A percentile compares a stretch with the other conserved stretches of the same genome.
phyloP scores from a whole-genome alignment of 2,888 invertebrate genomes.

The Aleiodes testaceus region DNA sequence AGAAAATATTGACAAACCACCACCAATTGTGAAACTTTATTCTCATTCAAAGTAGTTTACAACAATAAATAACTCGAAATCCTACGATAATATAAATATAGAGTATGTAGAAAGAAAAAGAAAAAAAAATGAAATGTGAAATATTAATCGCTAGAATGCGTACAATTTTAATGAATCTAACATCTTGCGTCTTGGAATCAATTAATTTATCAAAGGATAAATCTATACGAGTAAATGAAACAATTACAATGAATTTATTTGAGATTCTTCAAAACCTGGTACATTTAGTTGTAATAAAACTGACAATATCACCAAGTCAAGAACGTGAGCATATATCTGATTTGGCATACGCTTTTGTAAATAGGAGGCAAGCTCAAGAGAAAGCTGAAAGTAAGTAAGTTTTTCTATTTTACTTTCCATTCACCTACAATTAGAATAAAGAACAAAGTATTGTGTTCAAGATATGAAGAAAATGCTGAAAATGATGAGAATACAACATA shows the following conservation, averaged over 20 bases:
- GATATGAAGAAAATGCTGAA: constrained; percentile 42
- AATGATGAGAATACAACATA: constrained; percentile 35
- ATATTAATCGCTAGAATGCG: constrained; percentile 21
- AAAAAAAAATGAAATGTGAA: constrained; percentile 31
- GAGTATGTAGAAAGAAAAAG: background rate
- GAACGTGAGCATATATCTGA: constrained; percentile 44
- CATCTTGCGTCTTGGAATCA: constrained; percentile 12
- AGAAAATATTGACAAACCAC: too few species aligned
- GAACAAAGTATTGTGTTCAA: constrained; percentile 21
- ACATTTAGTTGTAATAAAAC: constrained; percentile 44
- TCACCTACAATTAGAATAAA: constrained; percentile 1
- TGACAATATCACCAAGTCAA: constrained; percentile 45
- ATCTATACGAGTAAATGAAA: background rate
- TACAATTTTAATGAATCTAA: constrained; percentile 23
- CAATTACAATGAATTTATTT: constrained; percentile 27
- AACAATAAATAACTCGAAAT: too few species aligned
- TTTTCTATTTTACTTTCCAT: background rate
- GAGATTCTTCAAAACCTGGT: constrained; percentile 18
- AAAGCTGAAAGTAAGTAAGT: constrained; percentile 44
- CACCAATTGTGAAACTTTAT: too few species aligned
- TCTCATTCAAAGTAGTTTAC: too few species aligned
- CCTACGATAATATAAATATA: too few species aligned
- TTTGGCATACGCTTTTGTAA: constrained; percentile 40
- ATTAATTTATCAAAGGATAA: background rate
- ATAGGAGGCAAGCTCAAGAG: constrained; percentile 41